Base-by-base conservation (phyloP, 2,888 invertebrate species). In the Drosophila algonquin region DNA sequence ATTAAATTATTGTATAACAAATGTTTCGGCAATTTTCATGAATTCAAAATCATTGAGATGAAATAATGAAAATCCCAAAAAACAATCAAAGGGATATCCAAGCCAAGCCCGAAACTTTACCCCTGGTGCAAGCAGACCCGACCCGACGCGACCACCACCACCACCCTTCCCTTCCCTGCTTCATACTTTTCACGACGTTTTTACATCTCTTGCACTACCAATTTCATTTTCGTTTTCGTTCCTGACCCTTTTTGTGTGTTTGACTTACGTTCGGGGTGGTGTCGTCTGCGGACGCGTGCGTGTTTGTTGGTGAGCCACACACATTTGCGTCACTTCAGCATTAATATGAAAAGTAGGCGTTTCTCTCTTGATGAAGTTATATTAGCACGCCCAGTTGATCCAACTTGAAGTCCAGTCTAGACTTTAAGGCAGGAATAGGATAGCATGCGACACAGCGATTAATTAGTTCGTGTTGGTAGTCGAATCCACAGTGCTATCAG, bases 31-130 rank as follows among this genome's bases (percentile, higher is more conserved):
- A 89, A 90, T 89, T 90, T 90, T 83, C 80, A 77, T 87, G 87
- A 89, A 90, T 90, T 89, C 89, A 87, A 90, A 90, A 89, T 88
- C 90, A 91, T 81, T 90, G 88, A 90, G 83, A 86, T 90, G 91
- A 89, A 90, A 90, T 91, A 90, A 90, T 90, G 89, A 82, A 90
- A 91, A 90, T 90, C 90, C 89, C 80, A 87, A 89, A 90, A 86
- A 90, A 86, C 90, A 89, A 89, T 89, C 89, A 89, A 87, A 87
- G 81, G 77, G 73, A 81, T 87, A 83, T 77, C 73, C 76, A 71
- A 24, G 60, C 75, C 77, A 71, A 24, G 60, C 75, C 77, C 54
- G 35, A 58, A 48, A 21, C 27, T 51, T 47, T 46, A 72, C 57
- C 63, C 72, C 62, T 21, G 52, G 21, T 48, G 32, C 46, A 51